Percentiles rank a stretch among this genome's conserved stretches.
Conservation (phyloP, 2,888 invertebrate genomes). For the Trypoxylon attenuatum region DNA sequence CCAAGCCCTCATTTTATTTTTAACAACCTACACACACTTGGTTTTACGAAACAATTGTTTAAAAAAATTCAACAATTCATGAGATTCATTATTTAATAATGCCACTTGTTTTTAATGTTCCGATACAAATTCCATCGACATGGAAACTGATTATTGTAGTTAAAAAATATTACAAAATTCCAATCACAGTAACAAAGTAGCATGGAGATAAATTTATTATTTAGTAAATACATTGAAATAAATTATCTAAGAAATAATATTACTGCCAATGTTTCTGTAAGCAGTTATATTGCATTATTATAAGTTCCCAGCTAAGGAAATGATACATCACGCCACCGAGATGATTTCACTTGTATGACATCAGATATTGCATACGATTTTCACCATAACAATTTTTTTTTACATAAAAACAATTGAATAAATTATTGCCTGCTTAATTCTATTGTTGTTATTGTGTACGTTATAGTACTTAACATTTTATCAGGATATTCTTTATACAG, state of each 20-base stretch:
- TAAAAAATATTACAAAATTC: too few species aligned
- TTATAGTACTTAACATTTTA: constrained; percentile 26
- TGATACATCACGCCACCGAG: constrained; percentile 31
- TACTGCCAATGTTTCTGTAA: constrained; percentile 34
- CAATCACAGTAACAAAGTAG: too few species aligned
- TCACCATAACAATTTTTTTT: constrained; percentile 34
- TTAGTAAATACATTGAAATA: constrained; percentile 61
- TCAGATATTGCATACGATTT: constrained; percentile 39
- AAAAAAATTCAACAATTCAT: too few species aligned
- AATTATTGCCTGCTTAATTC: constrained; percentile 37
- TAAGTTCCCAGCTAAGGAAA: constrained; percentile 31
- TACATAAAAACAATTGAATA: constrained; percentile 42
- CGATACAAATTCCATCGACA: too few species aligned
- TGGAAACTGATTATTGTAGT: too few species aligned
- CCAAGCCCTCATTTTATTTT: too few species aligned
- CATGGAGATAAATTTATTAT: constrained; percentile 59
- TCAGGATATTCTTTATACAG: constrained; percentile 35
- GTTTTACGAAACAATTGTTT: too few species aligned
- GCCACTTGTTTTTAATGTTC: too few species aligned
- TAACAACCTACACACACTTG: too few species aligned
- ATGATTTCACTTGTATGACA: constrained; percentile 23
- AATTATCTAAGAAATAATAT: constrained; percentile 57
- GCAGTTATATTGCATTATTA: constrained; percentile 23
- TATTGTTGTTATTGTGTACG: constrained; percentile 44
- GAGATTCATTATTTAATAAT: too few species aligned